Conservation (phyloP, 2,888 invertebrate species). For the Sphinx pinastri region DNA sequence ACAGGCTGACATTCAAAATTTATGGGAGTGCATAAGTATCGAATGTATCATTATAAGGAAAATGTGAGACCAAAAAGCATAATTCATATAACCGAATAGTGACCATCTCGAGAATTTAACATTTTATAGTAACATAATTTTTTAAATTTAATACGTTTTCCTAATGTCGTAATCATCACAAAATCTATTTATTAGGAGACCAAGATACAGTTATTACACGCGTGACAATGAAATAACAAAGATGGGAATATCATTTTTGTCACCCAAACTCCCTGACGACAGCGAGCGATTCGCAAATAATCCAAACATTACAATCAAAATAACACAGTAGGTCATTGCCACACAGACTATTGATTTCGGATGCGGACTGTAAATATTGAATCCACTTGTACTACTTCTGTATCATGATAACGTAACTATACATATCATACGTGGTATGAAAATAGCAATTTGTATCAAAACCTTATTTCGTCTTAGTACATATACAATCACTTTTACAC, state of each 20-base stretch:
- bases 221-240: background rate
- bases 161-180: too few species aligned
- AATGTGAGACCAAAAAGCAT: slow-evolving; percentile 23
- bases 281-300: slow-evolving; percentile 35
- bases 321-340: slow-evolving; percentile 66
- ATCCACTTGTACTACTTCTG: slow-evolving; percentile 57
- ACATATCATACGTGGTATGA: background rate
- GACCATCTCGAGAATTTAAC: too few species aligned
- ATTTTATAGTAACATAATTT: too few species aligned
- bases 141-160: too few species aligned
- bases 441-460: background rate
- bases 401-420: slow-evolving; percentile 49
- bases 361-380: slow-evolving; percentile 55
- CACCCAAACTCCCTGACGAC: slow-evolving; percentile 6
- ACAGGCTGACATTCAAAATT: slow-evolving; percentile 46
- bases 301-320: slow-evolving; percentile 50
- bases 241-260: too few species aligned
- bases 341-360: slow-evolving; percentile 57
- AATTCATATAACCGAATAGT: background rate
- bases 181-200: too few species aligned
- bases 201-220: background rate
- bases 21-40: slow-evolving; percentile 45
- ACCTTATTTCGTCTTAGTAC: slow-evolving; percentile 31
- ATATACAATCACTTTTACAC: background rate
- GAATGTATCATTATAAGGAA: slow-evolving; percentile 34